These are phyloP conservation scores for Ptiloglossa arizonensis DNA, from an alignment of 1,140 invertebrate species.

Conservation along the genomic window DNA sequence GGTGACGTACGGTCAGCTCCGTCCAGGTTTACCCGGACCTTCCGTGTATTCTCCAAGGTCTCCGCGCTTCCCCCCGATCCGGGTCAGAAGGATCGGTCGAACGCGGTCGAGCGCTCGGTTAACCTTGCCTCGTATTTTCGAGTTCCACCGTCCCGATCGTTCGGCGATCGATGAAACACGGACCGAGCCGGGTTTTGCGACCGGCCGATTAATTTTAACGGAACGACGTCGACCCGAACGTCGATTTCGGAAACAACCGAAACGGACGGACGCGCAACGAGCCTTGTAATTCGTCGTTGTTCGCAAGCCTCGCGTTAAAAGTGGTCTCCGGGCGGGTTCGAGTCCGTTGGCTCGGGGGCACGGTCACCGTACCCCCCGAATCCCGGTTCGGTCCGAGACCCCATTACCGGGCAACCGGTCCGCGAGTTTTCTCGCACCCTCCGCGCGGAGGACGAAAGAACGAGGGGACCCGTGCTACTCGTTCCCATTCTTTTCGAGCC, in stretches of 20 bases:
- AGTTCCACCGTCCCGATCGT: not conserved
- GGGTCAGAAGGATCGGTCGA: constrained; percentile 18
- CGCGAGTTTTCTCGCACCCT: constrained; percentile 37
- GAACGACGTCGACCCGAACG: not conserved
- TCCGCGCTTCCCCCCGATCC: constrained; percentile 23
- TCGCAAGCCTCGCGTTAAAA: no score
- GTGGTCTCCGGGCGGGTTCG: constrained; percentile 41
- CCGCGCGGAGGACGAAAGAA: constrained; percentile 26
- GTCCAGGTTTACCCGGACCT: constrained; percentile 34
- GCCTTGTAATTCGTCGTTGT: no score
- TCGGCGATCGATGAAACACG: not conserved
- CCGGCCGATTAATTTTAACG: not conserved
- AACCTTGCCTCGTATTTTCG: constrained; percentile 24
- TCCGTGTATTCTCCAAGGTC: constrained; percentile 14
- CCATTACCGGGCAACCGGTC: constrained; percentile 47
- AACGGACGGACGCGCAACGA: no score
- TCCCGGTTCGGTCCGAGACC: constrained; percentile 44
- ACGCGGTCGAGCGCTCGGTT: constrained; percentile 2
- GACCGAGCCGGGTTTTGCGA: not conserved
- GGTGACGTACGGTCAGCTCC: constrained; percentile 31
- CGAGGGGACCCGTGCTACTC: constrained; percentile 6
- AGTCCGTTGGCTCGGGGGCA: constrained; percentile 21
- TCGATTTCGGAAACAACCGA: no score
- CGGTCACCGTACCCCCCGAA: constrained; percentile 36
- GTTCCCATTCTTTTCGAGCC: constrained; percentile 27